Percentiles rank a stretch among this genome's conserved stretches.
Conservation (phyloP, 2,888 invertebrate species). For the Xylota segnis region DNA sequence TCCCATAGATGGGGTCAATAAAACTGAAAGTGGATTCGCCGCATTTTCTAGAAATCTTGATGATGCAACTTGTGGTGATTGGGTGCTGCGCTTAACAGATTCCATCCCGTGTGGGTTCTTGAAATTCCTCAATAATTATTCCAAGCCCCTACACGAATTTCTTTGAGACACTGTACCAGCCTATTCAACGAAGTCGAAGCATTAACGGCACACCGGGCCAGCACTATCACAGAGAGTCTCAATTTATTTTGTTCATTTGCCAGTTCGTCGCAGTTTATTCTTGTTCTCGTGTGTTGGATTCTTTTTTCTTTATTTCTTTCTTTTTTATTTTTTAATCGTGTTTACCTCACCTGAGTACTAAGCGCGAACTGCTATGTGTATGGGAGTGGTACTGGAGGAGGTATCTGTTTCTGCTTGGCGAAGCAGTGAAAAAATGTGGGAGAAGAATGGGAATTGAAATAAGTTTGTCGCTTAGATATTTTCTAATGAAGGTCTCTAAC, state of each 20-base stretch:
- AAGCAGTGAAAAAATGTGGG: constrained; percentile 35
- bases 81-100: neutral
- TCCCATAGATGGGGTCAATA: neutral
- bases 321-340: constrained; percentile 50
- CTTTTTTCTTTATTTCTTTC: constrained; percentile 24
- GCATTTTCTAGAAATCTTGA: neutral
- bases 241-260: constrained; percentile 35
- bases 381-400: constrained; percentile 56
- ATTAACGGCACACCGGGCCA: constrained; percentile 45
- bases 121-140: neutral
- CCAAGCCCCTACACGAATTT: constrained; percentile 2
- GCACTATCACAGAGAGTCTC: constrained; percentile 1
- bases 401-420: constrained; percentile 49
- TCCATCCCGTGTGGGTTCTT: neutral
- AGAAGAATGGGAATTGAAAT: neutral
- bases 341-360: constrained; percentile 60
- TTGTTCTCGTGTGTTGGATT: constrained; percentile 39
- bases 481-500: constrained; percentile 57
- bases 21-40: constrained; percentile 5
- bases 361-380: constrained; percentile 26
- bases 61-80: neutral
- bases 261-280: constrained; percentile 47
- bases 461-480: constrained; percentile 25
- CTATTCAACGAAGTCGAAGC: constrained; percentile 10
- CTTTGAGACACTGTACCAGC: constrained; percentile 54